Base-by-base conservation (phyloP, 2,797 vertebrate genomes). In the Rousettus madagascariensis region DNA sequence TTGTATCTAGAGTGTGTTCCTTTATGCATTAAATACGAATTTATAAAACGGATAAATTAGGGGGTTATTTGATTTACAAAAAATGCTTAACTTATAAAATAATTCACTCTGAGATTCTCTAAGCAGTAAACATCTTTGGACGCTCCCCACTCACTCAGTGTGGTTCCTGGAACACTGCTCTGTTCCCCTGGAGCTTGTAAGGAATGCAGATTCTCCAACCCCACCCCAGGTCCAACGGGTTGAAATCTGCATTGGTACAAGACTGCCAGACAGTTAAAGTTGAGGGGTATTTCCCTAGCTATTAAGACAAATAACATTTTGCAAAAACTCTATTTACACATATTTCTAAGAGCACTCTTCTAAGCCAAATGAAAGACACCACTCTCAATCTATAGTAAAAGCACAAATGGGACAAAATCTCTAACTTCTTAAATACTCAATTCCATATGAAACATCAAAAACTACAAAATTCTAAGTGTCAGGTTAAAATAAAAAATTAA, bases 401-500 rank as follows among this genome's bases (percentile, higher is more conserved):
- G 68, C 33, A 79, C 15, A 79, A 86, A 12, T 28, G 33, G 28
- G 28, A 66, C 11, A 85, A 85, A 85, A 68, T n/a, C 4, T 1
- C 26, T 66, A 33, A 38, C n/a, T 43, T 86, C 38, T 89, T 33
- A 89, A 86, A 65, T 19, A 36, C 22, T 38, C 26, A 69, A 9
- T 33, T 79, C 26, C 38, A 80, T 1, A 46, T 3, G 51, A 59
- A 96, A 90, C 43, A 74, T 71, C 46, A 90, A 59, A 49, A 57
- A 85, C 28, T 57, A 66, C n/a, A 96, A 87, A 30, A 6, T 38
- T 84, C 11, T 79, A 38, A 65, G 46, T 30, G 63, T 30, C 84
- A 59, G 28, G 17, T 95, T 86, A 94, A 71, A 94, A 93, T 36
- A 80, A 63, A 82, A 71, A 51, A n/a, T 13, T 49, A 59, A 77